Percentiles rank a stretch among this genome's conserved stretches.
Evolutionary conservation across 2,113 vertebrate genomes (phyloP).

Genomic region (Cepphus grylle): DNA sequence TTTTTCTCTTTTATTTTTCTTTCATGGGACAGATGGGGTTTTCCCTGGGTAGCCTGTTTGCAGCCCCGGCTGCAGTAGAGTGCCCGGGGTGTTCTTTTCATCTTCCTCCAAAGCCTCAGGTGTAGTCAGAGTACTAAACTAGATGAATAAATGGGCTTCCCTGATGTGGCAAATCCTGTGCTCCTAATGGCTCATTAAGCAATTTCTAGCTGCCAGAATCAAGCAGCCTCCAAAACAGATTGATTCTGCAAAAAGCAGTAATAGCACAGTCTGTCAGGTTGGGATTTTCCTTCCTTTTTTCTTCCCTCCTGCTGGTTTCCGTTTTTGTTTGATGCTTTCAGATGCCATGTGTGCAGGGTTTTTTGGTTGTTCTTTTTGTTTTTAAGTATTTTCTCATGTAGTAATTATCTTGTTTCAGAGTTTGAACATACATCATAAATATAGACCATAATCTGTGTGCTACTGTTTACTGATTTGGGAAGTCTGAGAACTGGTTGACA

Average conservation of each 20-base stretch:
- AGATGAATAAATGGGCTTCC: not conserved
- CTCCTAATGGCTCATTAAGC: slow-evolving; percentile 33
- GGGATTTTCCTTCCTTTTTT: not conserved
- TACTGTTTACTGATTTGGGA: not conserved
- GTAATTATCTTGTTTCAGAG: not conserved
- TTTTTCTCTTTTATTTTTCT: not conserved
- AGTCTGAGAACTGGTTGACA: not conserved
- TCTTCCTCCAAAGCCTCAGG: not conserved
- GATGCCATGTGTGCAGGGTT: not conserved
- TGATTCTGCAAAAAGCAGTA: not conserved
- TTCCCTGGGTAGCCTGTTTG: not conserved
- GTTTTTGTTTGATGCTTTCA: not conserved
- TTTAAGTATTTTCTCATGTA: not conserved
- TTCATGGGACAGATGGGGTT: not conserved
- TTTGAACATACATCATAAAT: not conserved
- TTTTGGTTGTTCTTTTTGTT: not conserved
- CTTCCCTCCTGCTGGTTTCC: not conserved
- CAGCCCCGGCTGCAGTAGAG: not conserved
- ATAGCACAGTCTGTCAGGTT: not conserved
- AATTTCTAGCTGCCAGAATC: slow-evolving; percentile 12
- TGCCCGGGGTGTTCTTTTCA: not conserved
- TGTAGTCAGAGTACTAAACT: not conserved
- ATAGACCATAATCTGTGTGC: not conserved
- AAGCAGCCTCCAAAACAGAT: slow-evolving; percentile 23
- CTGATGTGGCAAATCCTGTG: not conserved